phyloP scores from a whole-genome alignment of 2,797 vertebrate species.

The Agapornis canus region DNA sequence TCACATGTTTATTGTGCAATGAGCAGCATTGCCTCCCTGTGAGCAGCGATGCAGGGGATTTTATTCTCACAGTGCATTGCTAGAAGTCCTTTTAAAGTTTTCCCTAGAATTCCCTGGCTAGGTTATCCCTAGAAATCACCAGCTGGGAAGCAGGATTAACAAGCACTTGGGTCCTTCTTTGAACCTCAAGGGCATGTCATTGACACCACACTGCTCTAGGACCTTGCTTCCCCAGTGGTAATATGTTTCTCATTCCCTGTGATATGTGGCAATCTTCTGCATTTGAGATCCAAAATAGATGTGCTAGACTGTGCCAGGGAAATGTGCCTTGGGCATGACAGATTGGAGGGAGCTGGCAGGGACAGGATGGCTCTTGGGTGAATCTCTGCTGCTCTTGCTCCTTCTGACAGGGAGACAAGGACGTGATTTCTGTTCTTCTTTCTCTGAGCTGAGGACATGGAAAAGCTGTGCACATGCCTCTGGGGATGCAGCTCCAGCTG shows the following conservation, averaged over 20 bases:
- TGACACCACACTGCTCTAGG: not conserved
- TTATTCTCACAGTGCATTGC: constrained; percentile 16
- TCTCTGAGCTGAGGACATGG: not conserved
- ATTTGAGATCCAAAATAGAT: constrained; percentile 5
- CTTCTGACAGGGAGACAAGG: not conserved
- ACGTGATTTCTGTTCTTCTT: not conserved
- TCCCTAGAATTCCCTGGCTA: constrained; percentile 17
- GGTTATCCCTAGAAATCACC: constrained; percentile 54
- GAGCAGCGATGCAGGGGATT: not conserved
- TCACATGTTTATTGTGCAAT: not conserved
- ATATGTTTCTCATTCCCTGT: constrained; percentile 9
- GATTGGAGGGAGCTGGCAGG: not conserved
- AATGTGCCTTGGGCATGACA: not conserved
- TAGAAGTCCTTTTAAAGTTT: constrained; percentile 18
- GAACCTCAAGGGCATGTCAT: constrained; percentile 24
- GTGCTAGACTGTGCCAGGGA: not conserved
- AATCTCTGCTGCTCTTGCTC: not conserved
- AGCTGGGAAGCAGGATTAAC: constrained; percentile 52
- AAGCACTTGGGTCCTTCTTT: not conserved
- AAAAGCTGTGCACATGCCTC: not conserved
- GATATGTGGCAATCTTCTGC: not conserved
- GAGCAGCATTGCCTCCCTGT: not conserved
- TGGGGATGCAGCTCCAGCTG: not conserved
- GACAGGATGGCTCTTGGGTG: not conserved
- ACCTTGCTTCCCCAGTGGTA: not conserved